Conservation (phyloP, 2,113 vertebrate species). For the Oncorhynchus mykiss region DNA sequence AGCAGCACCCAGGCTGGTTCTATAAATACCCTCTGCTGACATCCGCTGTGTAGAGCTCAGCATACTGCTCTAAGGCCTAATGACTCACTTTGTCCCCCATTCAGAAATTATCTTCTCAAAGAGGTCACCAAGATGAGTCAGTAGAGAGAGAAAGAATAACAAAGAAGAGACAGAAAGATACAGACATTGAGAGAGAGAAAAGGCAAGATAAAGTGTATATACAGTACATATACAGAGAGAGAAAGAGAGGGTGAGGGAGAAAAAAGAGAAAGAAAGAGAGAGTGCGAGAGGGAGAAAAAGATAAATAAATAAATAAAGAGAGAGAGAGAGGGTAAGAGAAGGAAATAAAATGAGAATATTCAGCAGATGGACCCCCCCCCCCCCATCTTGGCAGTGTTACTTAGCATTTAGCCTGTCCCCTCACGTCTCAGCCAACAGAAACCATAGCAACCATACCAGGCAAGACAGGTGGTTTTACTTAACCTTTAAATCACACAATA, state of each 20-base stretch:
- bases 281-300: too few relatives aligned
- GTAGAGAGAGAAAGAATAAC: neutral
- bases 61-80: too few relatives aligned
- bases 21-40: too few relatives aligned
- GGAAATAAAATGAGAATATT: slow-evolving; percentile 10
- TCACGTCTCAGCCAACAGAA: neutral
- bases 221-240: too few relatives aligned
- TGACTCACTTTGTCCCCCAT: neutral
- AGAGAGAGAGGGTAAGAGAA: slow-evolving; percentile 1
- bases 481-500: neutral
- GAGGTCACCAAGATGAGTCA: neutral
- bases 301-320: too few relatives aligned
- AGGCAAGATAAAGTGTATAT: too few relatives aligned
- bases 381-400: slow-evolving; percentile 49
- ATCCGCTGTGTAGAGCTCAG: too few relatives aligned
- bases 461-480: neutral
- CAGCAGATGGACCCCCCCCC: slow-evolving; percentile 37
- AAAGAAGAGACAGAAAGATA: too few relatives aligned
- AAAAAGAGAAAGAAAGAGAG: too few relatives aligned
- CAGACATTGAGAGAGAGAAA: too few relatives aligned
- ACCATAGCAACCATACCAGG: neutral
- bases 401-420: slow-evolving; percentile 44
- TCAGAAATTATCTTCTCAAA: neutral
- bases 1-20: too few relatives aligned
- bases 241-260: too few relatives aligned